Evolutionary conservation across 1,140 invertebrate genomes (phyloP).

Genomic region (Micrasema minimum): DNA sequence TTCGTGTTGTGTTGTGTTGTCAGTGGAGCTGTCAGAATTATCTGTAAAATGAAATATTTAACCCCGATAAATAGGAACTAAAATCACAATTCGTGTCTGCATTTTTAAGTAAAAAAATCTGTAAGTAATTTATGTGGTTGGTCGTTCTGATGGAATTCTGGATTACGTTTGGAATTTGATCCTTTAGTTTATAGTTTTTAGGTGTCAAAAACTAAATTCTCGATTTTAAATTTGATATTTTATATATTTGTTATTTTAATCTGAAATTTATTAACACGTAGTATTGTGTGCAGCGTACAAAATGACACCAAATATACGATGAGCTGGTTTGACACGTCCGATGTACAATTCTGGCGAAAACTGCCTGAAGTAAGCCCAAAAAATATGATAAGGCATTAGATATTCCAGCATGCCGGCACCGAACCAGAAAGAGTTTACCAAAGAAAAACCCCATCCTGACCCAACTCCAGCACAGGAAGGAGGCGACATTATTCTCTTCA

Average conservation of each 20-base stretch:
- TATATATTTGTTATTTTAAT: not conserved
- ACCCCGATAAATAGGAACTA: too few species aligned
- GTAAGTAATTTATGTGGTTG: not conserved
- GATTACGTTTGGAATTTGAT: slow-evolving; percentile 18
- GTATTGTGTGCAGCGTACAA: slow-evolving; percentile 24
- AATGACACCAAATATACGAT: slow-evolving; percentile 64
- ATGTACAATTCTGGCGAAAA: slow-evolving; percentile 87
- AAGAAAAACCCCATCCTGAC: slow-evolving; percentile 58
- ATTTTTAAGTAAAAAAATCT: not conserved
- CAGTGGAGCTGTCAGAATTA: slow-evolving; percentile 42
- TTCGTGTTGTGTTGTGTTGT: slow-evolving; percentile 47
- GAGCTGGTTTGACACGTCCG: slow-evolving; percentile 94
- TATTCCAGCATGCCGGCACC: slow-evolving; percentile 72
- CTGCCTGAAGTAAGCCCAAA: slow-evolving; percentile 88
- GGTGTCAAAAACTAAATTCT: slow-evolving; percentile 5
- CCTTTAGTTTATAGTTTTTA: slow-evolving; percentile 14
- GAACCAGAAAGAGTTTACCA: slow-evolving; percentile 54
- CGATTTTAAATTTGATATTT: not conserved
- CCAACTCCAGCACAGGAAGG: slow-evolving; percentile 60
- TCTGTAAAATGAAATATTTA: slow-evolving; percentile 26
- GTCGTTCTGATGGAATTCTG: not conserved
- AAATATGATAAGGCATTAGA: slow-evolving; percentile 96
- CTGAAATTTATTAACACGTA: not conserved
- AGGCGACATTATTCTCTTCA: slow-evolving; percentile 74
- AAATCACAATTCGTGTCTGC: not conserved